phyloP scores from a whole-genome alignment of 2,797 vertebrate species.

The Clarias fuscus region DNA sequence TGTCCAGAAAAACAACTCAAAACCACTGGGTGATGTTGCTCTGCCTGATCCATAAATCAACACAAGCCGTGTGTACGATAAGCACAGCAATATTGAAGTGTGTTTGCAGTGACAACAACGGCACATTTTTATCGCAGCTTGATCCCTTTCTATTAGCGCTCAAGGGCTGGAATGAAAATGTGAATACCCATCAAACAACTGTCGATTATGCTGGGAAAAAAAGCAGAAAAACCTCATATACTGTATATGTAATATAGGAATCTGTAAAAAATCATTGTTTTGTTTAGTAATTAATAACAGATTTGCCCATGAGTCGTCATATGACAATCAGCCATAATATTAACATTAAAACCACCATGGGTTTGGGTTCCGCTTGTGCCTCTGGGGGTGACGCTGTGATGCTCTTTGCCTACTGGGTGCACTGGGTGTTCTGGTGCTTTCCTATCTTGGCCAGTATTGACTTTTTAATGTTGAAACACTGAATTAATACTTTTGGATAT shows the following conservation, averaged over 20 bases:
- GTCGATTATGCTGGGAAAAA: neutral
- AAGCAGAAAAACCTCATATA: neutral
- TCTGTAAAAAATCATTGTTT: neutral
- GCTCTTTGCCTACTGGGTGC: no score
- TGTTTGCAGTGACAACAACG: constrained; percentile 29
- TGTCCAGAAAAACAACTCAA: neutral
- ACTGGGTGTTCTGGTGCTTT: no score
- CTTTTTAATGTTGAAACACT: no score
- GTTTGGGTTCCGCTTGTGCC: no score
- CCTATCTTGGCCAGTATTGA: no score
- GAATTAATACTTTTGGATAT: neutral
- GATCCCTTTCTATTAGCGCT: constrained; percentile 14
- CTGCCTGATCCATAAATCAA: constrained; percentile 39
- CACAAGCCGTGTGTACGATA: constrained; percentile 32
- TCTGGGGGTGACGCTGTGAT: no score
- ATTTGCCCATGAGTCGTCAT: neutral
- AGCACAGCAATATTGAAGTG: constrained; percentile 17
- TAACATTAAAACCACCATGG: no score
- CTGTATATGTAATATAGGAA: neutral
- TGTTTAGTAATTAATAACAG: neutral
- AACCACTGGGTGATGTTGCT: neutral
- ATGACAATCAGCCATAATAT: no score
- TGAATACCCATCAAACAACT: neutral
- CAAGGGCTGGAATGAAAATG: neutral
- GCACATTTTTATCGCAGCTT: neutral